These are phyloP conservation scores for Zaprionus nigranus DNA, from an alignment of 1,140 invertebrate species.

Conservation along the genomic window DNA sequence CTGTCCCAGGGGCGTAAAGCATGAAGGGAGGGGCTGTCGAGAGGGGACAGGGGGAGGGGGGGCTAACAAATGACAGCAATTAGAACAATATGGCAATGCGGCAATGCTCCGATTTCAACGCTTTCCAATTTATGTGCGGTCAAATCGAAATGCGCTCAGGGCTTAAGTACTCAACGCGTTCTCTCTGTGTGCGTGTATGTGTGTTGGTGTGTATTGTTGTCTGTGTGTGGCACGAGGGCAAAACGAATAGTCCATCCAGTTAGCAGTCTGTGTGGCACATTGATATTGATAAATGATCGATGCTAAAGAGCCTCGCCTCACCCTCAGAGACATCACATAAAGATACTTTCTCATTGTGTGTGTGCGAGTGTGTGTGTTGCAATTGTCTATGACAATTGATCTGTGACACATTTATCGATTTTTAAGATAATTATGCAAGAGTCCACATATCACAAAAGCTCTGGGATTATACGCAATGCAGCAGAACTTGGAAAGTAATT, in stretches of 20 bases:
- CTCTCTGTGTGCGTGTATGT: neutral
- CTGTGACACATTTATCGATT: slow-evolving; percentile 46
- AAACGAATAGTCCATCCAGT: slow-evolving; percentile 26
- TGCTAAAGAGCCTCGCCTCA: slow-evolving; percentile 39
- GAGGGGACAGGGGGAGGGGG: neutral
- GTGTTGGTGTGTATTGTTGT: neutral
- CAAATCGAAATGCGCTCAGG: slow-evolving; percentile 28
- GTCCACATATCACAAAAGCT: neutral
- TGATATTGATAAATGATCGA: slow-evolving; percentile 78
- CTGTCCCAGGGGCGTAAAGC: neutral
- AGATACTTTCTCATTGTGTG: slow-evolving; percentile 7
- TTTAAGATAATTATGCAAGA: slow-evolving; percentile 18
- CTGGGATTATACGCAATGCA: neutral
- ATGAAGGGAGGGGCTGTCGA: neutral
- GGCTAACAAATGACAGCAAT: slow-evolving; percentile 75
- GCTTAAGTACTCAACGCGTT: slow-evolving; percentile 31
- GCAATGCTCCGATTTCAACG: slow-evolving; percentile 69
- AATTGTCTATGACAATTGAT: slow-evolving; percentile 47
- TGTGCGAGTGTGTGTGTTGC: slow-evolving; percentile 26
- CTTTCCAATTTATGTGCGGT: slow-evolving; percentile 62
- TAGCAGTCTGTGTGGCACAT: neutral
- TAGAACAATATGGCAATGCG: slow-evolving; percentile 76
- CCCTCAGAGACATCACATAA: slow-evolving; percentile 1
- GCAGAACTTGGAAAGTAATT: neutral
- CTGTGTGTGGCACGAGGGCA: slow-evolving; percentile 66